A percentile compares a stretch with the other conserved stretches of the same genome.
phyloP scores from a whole-genome alignment of 2,797 vertebrate species.

The Peromyscus attwateri region DNA sequence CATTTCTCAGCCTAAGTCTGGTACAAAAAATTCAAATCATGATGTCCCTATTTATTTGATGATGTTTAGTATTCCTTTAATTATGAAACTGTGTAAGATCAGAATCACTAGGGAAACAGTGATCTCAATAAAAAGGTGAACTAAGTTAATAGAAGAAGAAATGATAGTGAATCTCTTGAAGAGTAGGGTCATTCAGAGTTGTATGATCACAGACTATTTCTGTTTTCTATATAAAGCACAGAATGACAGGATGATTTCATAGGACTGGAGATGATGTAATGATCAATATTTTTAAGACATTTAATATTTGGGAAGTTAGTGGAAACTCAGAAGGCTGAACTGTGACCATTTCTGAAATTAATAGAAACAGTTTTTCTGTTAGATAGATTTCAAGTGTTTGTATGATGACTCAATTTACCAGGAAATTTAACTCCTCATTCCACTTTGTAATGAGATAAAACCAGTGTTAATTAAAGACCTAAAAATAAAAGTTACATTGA shows the following conservation, averaged over 20 bases:
- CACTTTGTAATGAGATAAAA: neutral
- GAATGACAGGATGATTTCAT: neutral
- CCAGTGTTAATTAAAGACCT: neutral
- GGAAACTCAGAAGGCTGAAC: neutral
- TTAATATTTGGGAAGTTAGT: neutral
- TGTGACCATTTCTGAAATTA: neutral
- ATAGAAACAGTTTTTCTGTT: neutral
- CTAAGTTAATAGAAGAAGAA: neutral
- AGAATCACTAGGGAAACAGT: neutral
- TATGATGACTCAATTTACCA: neutral
- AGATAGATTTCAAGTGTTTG: neutral
- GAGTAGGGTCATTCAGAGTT: neutral
- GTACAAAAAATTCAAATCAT: neutral
- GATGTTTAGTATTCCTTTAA: neutral
- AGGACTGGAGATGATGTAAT: neutral
- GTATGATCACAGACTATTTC: neutral
- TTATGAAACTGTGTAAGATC: neutral
- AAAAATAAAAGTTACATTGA: neutral
- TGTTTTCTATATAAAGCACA: neutral
- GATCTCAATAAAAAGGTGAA: neutral
- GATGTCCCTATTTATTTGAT: neutral
- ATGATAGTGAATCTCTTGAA: neutral
- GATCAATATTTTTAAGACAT: neutral
- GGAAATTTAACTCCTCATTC: neutral
- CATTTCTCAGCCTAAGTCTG: neutral